A percentile compares a stretch with the other conserved stretches of the same genome.
These are phyloP conservation scores for Galerucella calmariensis DNA, from an alignment of 2,888 invertebrate genomes.

Conservation along the genomic window DNA sequence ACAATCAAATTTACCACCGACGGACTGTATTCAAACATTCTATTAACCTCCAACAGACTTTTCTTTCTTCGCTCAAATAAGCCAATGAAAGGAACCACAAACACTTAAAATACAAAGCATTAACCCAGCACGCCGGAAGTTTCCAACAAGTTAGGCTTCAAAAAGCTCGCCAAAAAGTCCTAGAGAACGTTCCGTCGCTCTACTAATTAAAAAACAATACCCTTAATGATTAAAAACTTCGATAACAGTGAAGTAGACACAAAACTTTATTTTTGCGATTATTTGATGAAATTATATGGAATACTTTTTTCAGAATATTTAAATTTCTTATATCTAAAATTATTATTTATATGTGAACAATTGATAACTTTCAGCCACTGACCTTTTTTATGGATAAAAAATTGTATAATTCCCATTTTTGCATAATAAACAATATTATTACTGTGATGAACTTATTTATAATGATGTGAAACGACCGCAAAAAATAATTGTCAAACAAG, in stretches of 20 bases:
- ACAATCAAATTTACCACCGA: conserved; percentile 14
- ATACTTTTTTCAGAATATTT: neutral
- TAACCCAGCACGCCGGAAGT: conserved; percentile 33
- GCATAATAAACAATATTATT: too few species aligned
- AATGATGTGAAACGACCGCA: too few species aligned
- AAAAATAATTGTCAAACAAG: too few species aligned
- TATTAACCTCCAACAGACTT: conserved; percentile 32
- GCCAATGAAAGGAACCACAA: conserved; percentile 38
- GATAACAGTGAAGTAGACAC: neutral
- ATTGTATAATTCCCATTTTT: too few species aligned
- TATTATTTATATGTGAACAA: too few species aligned
- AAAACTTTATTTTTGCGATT: neutral
- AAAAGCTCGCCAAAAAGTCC: conserved; percentile 48
- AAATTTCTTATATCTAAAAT: too few species aligned
- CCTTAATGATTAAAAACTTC: conserved; percentile 21
- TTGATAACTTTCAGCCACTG: too few species aligned
- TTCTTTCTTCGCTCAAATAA: conserved; percentile 29
- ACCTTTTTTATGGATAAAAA: too few species aligned
- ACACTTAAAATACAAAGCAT: conserved; percentile 35
- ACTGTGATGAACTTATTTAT: too few species aligned
- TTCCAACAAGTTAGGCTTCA: conserved; percentile 41
- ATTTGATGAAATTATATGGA: neutral
- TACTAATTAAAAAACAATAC: conserved; percentile 41
- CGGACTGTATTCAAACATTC: conserved; percentile 29
- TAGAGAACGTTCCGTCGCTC: conserved; percentile 45